phyloP scores from a whole-genome alignment of 2,113 vertebrate genomes.

The Albula goreensis region DNA sequence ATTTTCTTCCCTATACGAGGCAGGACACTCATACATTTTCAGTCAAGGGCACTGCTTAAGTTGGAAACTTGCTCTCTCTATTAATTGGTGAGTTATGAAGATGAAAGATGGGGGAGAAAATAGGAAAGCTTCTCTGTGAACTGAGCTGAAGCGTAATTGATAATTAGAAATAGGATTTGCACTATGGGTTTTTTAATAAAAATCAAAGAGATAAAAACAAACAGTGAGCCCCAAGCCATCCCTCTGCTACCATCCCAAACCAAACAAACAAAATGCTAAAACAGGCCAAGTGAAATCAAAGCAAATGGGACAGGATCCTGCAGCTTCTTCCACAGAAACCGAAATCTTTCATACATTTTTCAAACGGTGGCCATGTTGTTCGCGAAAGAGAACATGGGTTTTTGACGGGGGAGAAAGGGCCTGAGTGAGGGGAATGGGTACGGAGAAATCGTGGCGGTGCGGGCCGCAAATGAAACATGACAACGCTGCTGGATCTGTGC shows the following conservation, averaged over 20 bases:
- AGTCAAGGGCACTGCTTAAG: too few relatives aligned
- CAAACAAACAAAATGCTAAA: too few relatives aligned
- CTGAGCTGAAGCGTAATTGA: too few relatives aligned
- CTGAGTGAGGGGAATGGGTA: neutral
- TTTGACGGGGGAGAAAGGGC: neutral
- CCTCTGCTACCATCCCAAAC: too few relatives aligned
- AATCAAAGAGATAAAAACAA: too few relatives aligned
- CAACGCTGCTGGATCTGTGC: neutral
- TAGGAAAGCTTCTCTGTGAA: too few relatives aligned
- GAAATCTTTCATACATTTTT: neutral
- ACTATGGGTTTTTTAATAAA: too few relatives aligned
- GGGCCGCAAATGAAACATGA: constrained; percentile 11
- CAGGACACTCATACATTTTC: too few relatives aligned
- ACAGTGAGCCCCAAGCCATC: too few relatives aligned
- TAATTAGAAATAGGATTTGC: too few relatives aligned
- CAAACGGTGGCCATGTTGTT: neutral
- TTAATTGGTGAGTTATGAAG: neutral
- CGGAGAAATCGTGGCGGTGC: neutral
- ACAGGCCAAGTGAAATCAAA: neutral
- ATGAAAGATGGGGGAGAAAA: too few relatives aligned
- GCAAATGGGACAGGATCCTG: neutral
- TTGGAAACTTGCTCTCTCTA: neutral
- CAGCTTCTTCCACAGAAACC: neutral
- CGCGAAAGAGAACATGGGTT: neutral
- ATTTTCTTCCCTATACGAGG: too few relatives aligned